Conservation (phyloP, 2,113 vertebrate genomes). For the Muntiacus muntjak region DNA sequence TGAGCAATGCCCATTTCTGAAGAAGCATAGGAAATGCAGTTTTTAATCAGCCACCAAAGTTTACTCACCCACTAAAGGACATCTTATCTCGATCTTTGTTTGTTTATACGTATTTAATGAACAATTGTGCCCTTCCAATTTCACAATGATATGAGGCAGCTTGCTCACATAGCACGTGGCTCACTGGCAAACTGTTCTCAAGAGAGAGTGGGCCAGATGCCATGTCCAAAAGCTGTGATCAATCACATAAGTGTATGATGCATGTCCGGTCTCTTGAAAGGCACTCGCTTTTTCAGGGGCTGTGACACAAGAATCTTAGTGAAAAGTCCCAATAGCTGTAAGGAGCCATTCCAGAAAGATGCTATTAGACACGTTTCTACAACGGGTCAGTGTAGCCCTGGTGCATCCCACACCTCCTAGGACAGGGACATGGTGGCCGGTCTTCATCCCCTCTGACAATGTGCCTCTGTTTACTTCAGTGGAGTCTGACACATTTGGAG, state of each 20-base stretch:
- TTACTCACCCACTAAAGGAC: background rate
- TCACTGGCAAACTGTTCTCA: background rate
- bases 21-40: background rate
- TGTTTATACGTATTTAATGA: background rate
- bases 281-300: background rate
- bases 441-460: background rate
- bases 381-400: background rate
- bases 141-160: background rate
- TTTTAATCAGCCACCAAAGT: background rate
- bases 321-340: background rate
- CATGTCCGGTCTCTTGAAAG: background rate
- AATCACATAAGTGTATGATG: background rate
- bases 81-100: constrained; percentile 17
- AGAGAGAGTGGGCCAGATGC: background rate
- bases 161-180: background rate
- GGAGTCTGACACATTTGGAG: background rate
- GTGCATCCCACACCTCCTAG: background rate
- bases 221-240: background rate
- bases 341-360: background rate
- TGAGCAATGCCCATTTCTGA: background rate
- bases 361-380: background rate
- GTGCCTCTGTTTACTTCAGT: background rate
- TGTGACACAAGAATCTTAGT: background rate
- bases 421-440: background rate
- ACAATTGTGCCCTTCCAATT: background rate